Percentiles rank a stretch among this genome's conserved stretches.
phyloP scores from a whole-genome alignment of 2,113 vertebrate species.

The Crypturellus undulatus region DNA sequence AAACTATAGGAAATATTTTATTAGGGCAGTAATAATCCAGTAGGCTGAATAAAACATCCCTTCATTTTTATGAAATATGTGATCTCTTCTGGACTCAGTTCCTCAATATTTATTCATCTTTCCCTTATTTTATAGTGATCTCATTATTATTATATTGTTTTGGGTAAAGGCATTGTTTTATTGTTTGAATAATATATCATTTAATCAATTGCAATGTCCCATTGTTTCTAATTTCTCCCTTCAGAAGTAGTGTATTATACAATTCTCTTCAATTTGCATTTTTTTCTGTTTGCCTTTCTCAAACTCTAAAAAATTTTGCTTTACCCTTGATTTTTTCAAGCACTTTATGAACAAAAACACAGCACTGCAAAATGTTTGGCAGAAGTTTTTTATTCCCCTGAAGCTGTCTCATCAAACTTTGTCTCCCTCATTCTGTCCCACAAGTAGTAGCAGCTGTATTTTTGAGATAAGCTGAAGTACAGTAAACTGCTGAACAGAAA shows the following conservation, averaged over 20 bases:
- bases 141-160: not conserved
- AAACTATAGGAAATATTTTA: not conserved
- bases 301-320: not conserved
- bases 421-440: not conserved
- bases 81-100: not conserved
- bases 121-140: not conserved
- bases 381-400: not conserved
- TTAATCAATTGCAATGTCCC: not conserved
- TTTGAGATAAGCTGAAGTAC: not conserved
- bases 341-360: not conserved
- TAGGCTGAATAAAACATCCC: not conserved
- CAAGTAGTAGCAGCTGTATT: not conserved
- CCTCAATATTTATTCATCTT: not conserved
- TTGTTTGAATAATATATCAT: not conserved
- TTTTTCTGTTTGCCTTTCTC: not conserved
- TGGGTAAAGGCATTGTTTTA: not conserved
- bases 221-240: not conserved
- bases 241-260: not conserved
- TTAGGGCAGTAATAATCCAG: not conserved
- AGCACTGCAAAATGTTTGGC: not conserved
- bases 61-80: not conserved
- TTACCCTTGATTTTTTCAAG: not conserved
- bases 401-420: not conserved
- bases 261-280: not conserved
- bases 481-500: not conserved